These are phyloP conservation scores for Toxotes chatareus DNA, from an alignment of 2,113 vertebrate genomes.

Conservation along the genomic window DNA sequence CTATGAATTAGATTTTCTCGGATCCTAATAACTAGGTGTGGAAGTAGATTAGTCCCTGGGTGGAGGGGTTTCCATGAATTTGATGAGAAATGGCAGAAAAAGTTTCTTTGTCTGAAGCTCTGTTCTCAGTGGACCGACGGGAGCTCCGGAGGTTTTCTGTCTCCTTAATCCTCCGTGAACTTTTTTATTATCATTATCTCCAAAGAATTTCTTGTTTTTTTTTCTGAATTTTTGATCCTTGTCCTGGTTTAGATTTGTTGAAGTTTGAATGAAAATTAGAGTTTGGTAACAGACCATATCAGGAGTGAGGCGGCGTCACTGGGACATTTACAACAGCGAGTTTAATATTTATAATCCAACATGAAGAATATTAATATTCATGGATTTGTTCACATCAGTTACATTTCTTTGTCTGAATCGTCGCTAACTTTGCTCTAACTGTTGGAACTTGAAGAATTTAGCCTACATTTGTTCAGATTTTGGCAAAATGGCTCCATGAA, in stretches of 20 bases:
- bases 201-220: background rate
- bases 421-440: no score
- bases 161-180: background rate
- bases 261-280: background rate
- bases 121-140: background rate
- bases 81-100: slow-evolving; percentile 17
- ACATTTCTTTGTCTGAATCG: no score
- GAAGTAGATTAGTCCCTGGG: slow-evolving; percentile 16
- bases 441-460: no score
- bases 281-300: background rate
- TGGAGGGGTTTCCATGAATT: background rate
- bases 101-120: slow-evolving; percentile 7
- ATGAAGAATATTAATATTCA: no score
- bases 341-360: no score
- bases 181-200: background rate
- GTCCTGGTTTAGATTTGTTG: background rate
- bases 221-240: background rate
- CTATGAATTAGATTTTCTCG: slow-evolving; percentile 9
- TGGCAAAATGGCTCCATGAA: background rate
- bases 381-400: no score
- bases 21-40: slow-evolving; percentile 16
- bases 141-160: background rate
- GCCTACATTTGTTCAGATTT: no score
- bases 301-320: no score
- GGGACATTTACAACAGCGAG: no score